phyloP scores from a whole-genome alignment of 2,797 vertebrate species.

The Zalophus californianus region DNA sequence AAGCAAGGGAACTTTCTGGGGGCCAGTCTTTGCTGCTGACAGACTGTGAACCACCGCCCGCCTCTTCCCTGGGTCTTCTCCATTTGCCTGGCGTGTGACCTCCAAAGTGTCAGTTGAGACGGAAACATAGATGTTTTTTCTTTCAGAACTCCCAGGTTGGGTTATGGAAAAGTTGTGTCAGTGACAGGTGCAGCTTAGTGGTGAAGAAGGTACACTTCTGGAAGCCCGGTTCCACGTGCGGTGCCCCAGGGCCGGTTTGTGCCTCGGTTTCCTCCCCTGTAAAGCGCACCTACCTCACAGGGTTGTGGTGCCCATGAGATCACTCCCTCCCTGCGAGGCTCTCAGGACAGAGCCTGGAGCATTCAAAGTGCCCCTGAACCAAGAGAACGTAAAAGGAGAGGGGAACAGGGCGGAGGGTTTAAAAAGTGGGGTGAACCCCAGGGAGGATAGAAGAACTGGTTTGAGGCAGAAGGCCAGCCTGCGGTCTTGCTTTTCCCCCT shows the following conservation, averaged over 20 bases:
- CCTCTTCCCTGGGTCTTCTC: background rate
- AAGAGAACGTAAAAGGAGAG: background rate
- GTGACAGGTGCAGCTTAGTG: background rate
- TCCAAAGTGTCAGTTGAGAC: background rate
- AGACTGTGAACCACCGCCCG: background rate
- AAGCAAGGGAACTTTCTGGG: background rate
- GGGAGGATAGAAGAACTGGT: background rate
- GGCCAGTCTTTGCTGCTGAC: background rate
- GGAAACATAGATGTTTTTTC: background rate
- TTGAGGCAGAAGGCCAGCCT: background rate
- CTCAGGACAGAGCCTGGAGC: background rate
- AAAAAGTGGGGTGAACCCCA: background rate
- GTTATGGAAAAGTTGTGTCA: background rate
- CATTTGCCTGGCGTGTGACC: background rate
- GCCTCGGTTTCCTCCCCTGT: background rate
- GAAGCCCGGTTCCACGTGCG: background rate
- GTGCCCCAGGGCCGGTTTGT: rapidly evolving
- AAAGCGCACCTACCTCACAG: no score
- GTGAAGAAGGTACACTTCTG: background rate
- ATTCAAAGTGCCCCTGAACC: background rate
- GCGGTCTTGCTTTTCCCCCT: background rate
- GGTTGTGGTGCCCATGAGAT: no score
- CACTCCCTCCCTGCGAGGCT: background rate
- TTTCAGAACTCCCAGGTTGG: background rate
- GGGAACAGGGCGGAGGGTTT: background rate